Evolutionary conservation across 2,888 invertebrate genomes (phyloP).

Genomic region (Apantesis nais): DNA sequence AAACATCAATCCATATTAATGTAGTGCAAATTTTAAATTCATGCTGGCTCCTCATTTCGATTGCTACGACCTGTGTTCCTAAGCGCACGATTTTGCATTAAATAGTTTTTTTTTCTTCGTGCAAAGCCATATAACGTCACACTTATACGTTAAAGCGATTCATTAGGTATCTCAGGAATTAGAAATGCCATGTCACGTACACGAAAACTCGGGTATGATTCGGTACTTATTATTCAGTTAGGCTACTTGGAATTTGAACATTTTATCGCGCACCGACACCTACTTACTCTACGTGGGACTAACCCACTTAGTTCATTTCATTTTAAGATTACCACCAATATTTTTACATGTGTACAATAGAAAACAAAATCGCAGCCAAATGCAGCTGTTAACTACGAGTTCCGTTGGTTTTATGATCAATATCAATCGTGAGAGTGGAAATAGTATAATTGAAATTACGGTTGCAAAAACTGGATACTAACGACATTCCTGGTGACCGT

Average conservation of each 20-base stretch:
- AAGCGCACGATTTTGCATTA: slow-evolving; percentile 83
- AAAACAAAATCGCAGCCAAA: slow-evolving; percentile 38
- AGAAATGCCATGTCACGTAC: slow-evolving; percentile 66
- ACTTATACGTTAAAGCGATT: slow-evolving; percentile 69
- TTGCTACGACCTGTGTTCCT: slow-evolving; percentile 76
- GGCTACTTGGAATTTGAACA: slow-evolving; percentile 60
- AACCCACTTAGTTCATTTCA: slow-evolving; percentile 49
- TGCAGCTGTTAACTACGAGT: slow-evolving; percentile 53
- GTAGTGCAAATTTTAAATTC: slow-evolving; percentile 85
- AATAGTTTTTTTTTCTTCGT: slow-evolving; percentile 80
- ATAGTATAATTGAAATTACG: slow-evolving; percentile 67
- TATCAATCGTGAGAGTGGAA: slow-evolving; percentile 61
- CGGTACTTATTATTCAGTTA: slow-evolving; percentile 61
- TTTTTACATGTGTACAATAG: slow-evolving; percentile 34
- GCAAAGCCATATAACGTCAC: slow-evolving; percentile 77
- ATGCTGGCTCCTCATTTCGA: slow-evolving; percentile 79
- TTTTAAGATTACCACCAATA: slow-evolving; percentile 40
- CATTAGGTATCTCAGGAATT: slow-evolving; percentile 70
- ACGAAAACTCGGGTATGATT: slow-evolving; percentile 52
- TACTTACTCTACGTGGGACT: slow-evolving; percentile 55
- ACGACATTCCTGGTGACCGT: slow-evolving; percentile 80
- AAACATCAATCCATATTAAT: slow-evolving; percentile 85
- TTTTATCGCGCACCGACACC: slow-evolving; percentile 47
- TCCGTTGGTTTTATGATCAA: slow-evolving; percentile 63
- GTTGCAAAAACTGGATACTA: slow-evolving; percentile 73